These are phyloP conservation scores for Lepidostoma basale DNA, from an alignment of 1,140 invertebrate genomes.

Conservation along the genomic window DNA sequence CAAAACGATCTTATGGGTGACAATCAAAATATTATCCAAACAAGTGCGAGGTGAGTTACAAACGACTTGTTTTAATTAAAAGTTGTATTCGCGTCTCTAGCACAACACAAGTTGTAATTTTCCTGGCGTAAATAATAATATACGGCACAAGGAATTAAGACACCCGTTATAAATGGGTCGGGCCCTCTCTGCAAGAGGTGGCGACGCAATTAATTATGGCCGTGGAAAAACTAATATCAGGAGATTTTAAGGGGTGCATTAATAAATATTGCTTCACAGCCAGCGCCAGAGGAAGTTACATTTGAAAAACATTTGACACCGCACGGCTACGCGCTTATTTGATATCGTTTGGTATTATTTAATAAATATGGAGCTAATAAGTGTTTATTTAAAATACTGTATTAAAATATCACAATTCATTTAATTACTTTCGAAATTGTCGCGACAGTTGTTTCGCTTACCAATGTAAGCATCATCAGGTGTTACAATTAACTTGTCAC, in stretches of 20 bases:
- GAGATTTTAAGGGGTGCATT: not conserved
- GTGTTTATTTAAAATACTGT: not conserved
- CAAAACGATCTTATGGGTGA: too few species aligned
- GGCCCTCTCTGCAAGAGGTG: not conserved
- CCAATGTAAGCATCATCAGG: too few species aligned
- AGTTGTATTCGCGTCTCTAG: not conserved
- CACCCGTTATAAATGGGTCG: constrained; percentile 1
- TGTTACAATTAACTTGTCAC: too few species aligned
- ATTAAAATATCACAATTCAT: too few species aligned
- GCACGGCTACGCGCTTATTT: not conserved
- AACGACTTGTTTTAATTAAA: constrained; percentile 18
- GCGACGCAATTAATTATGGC: constrained; percentile 20
- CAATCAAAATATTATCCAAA: too few species aligned
- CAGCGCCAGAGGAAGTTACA: not conserved
- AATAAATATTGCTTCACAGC: not conserved
- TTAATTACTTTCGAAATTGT: too few species aligned
- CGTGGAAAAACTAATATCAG: constrained; percentile 12
- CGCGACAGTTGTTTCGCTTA: too few species aligned
- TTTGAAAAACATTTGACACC: not conserved
- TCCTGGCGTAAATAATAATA: constrained; percentile 14
- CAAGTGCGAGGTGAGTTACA: not conserved
- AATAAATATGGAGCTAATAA: not conserved
- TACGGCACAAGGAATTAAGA: constrained; percentile 20
- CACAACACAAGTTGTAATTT: constrained; percentile 1
- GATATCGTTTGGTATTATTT: not conserved